Evolutionary conservation across 92 coral and sea anemone species (phyloP), one percentile per base, ranked within the genome.

Genomic region (Pocillopora grandis): DNA sequence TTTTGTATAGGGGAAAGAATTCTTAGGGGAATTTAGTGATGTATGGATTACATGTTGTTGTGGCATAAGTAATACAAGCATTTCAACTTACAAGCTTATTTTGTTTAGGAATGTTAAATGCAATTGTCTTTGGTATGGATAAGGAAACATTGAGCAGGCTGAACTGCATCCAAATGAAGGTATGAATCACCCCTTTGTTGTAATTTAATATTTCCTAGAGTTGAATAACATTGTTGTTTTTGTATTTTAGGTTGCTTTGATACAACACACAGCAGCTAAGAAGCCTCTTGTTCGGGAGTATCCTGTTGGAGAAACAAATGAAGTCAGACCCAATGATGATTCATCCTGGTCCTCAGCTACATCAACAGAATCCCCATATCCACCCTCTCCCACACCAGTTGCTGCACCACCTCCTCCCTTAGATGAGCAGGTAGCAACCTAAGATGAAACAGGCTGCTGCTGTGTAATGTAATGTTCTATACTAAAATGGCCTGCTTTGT

Each of bases 51-150:
- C 4, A 3, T 42, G 8, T 42, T 42, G 52, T 42, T 42, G 52
- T 42, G 5, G 52, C 52, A 7, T 42, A 42, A 42, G 52, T 42
- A 42, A 3, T 7, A 42, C 52, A 42, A 42, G 52, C 4, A 3
- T 14, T 17, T 36, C 20, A 20, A 49, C 66, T 56, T 27, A n/a
- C 19, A 18, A 60, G 7, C 63, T 0, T 18, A 13, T 3, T 72
- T 60, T 56, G 62, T 31, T 21, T 67, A 95, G 98, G 98, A 36
- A 92, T 92, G 33, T 71, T 92, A 52, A 91, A 91, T 84, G 98
- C 98, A 31, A 79, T 94, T 63, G 98, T 94, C 42, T 95, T 95
- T 84, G 98, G 98, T 66, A 78, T 94, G 84, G 98, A 95, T 84
- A 92, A 88, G 76, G 98, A 94, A 84, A 95, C 98, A 1, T 84